Evolutionary conservation across 2,797 vertebrate species (phyloP), one percentile per base, ranked within the genome.

Genomic region (Bovichtus variegatus): DNA sequence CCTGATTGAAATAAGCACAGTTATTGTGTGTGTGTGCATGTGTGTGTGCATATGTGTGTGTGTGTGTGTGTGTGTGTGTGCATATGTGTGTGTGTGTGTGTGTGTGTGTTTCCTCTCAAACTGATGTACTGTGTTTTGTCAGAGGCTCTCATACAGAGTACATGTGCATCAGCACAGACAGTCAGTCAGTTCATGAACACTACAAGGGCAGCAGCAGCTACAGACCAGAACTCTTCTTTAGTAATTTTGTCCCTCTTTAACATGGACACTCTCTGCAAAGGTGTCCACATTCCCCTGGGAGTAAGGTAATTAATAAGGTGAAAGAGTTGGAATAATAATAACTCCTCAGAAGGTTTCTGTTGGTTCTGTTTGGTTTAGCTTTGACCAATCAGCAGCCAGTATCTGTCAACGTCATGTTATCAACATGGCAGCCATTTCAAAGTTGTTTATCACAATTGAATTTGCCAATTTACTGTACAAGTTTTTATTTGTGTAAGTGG

Each of bases 1-100:
- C 90, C 93, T 94, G 93, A 94, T 95, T 96, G 95, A 96, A 96
- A 96, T 95, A 95, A 95, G 92, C 93, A 89, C 92, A 89, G 92
- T 94, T 68, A 61, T 57, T 90, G 76, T 87, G 81, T 89, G 83
- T 92, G 86, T 87, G 71, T 79, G 78, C 81, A 59, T 40, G 71
- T 68, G 69, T 62, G 59, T 80, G 76, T 91, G 83, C 80, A 29
- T 29, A 29, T 29, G 29, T 29, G 29, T 90, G 76, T 87, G 59
- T 40, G 71, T 65, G 70, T 60, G 31, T 31, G 78, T 81, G 59
- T 40, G 71, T 68, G 69, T 62, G 59, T 80, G 76, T 91, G 83
- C 80, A 29, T 29, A 29, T 31, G 31, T 31, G 31, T 90, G 76
- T 88, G 82, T 89, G 83, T 92, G 87, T 87, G 71, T 79, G 76